Percentiles rank a stretch among this genome's conserved stretches.
Conservation (phyloP, 2,797 vertebrate species). For the Florisuga fusca region DNA sequence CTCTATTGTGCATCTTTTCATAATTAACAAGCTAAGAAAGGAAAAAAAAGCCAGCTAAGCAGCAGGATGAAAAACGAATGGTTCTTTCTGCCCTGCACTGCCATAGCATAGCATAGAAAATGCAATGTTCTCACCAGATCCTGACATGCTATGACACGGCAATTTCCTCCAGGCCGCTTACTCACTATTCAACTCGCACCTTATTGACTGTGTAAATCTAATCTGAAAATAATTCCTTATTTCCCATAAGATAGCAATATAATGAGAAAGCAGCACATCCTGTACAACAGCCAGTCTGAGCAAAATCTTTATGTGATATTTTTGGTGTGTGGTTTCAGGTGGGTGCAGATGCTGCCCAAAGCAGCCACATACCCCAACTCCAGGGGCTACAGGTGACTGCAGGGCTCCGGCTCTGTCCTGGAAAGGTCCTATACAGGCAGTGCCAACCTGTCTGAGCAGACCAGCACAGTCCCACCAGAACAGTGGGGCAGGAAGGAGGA, state of each 20-base stretch:
- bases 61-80: no score
- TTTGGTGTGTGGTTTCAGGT: not conserved
- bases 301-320: not conserved
- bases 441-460: not conserved
- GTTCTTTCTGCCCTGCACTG: no score
- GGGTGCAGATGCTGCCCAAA: not conserved
- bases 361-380: fast-evolving
- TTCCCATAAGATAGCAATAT: slow-evolving; percentile 48
- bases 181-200: slow-evolving; percentile 2
- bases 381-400: not conserved
- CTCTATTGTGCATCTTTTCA: no score
- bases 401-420: fast-evolving
- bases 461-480: not conserved
- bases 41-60: no score
- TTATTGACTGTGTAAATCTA: slow-evolving; percentile 34
- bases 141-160: not conserved
- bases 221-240: slow-evolving; percentile 54
- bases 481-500: fast-evolving
- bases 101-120: no score
- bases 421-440: fast-evolving
- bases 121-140: not conserved
- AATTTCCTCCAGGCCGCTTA: not conserved
- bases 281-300: not conserved
- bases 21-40: no score
- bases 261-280: slow-evolving; percentile 15